These are phyloP conservation scores for Cricetomys ansorgei DNA, from an alignment of 2,113 vertebrate species.

Conservation along the genomic window DNA sequence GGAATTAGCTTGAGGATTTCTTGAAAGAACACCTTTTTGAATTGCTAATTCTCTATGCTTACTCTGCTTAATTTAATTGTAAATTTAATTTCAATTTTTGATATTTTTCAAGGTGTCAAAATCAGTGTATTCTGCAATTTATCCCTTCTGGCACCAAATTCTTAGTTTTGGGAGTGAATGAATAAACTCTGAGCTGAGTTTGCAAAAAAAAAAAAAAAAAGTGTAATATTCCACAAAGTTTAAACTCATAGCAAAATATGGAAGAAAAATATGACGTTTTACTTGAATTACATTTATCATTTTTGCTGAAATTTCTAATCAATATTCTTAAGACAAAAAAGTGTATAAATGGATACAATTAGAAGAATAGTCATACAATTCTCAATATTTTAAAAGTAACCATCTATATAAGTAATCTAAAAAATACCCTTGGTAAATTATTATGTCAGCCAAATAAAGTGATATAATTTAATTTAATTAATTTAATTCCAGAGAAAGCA, in stretches of 20 bases:
- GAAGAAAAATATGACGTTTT: not conserved
- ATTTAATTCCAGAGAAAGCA: not conserved
- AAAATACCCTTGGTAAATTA: not conserved
- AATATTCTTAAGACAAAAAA: not conserved
- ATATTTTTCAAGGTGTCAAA: slow-evolving; percentile 32
- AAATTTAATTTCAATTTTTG: slow-evolving; percentile 30
- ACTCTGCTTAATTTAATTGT: slow-evolving; percentile 20
- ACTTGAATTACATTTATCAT: not conserved
- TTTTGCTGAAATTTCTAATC: not conserved
- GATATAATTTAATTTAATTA: too few relatives aligned
- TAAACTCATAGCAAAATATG: not conserved
- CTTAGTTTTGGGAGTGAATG: not conserved
- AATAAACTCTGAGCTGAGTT: not conserved
- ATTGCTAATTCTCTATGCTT: not conserved
- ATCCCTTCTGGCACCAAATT: not conserved
- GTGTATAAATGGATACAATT: not conserved
- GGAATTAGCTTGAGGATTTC: not conserved
- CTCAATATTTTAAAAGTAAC: not conserved
- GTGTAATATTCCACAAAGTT: not conserved
- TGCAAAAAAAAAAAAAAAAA: not conserved
- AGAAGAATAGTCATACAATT: not conserved
- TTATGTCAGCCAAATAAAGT: not conserved
- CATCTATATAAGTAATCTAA: not conserved
- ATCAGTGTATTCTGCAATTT: not conserved
- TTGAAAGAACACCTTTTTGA: not conserved